Base-by-base conservation (phyloP, 1,140 invertebrate genomes). In the Cydia fagiglandana region DNA sequence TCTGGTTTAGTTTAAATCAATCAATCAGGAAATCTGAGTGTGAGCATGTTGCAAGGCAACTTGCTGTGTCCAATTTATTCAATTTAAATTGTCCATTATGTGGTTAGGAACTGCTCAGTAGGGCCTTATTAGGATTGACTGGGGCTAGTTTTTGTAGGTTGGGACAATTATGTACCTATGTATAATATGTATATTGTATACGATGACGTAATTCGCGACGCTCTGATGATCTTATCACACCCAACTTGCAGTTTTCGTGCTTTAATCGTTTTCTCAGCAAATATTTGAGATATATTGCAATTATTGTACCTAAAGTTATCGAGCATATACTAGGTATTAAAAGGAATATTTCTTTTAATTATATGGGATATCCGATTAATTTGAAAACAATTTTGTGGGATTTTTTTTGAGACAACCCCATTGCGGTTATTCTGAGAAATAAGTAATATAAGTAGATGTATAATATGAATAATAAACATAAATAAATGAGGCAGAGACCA, bases 11-110 rank as follows among this genome's bases (percentile, higher is more conserved):
- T 70, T 66, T 66, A 34, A 34, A 66, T 68, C 30, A 34, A 38
- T 73, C 38, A 28, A 50, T 47, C 41, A 73, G 9, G 73, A 53
- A 45, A 73, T 73, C 45, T 73, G 47, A 20, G 1, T 53, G 41
- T 50, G 41, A 73, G 17, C 28, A 41, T 28, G n/a, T n/a, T 17
- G 56, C 56, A 7, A 24, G 17, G 56, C 50, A 17, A n/a, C 12
- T 56, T 56, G 53, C 56, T 61, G 56, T 61, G 56, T 61, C 17
- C 56, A 61, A 61, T 61, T 61, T 24, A 24, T 61, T 61, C 56
- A 61, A 61, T 61, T 61, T 61, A 12, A 9, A 24, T 61, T n/a
- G 20, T 61, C 56, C 20, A 61, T 61, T 61, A 61, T 61, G 20
- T 61, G 56, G 56, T 61, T 61, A 61, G 56, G 20, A 61, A 24